Base-by-base conservation (phyloP, 1,140 invertebrate species). In the Scaptomyza graminum region DNA sequence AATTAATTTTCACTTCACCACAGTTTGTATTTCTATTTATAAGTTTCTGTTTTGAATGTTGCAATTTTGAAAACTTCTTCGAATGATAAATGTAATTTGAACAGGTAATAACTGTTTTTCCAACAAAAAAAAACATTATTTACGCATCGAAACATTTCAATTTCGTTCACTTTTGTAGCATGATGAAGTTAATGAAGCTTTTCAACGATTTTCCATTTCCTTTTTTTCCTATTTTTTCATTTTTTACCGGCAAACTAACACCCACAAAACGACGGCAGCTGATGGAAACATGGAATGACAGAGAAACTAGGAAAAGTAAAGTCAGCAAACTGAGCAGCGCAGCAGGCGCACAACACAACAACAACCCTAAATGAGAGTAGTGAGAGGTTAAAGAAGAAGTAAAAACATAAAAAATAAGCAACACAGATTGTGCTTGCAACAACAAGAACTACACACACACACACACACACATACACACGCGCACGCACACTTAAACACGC, bases 361-460 rank as follows among this genome's bases (percentile, higher is more conserved):
- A 28, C 9, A 82, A 85, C 82, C 77, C 82, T 60, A 69, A 78
- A 81, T 62, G 65, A 71, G 62, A 71, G 62, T 65, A 71, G 62
- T 57, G 65, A 31, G 31, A 34, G 6, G 57, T 55, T 43, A 62
- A 65, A 65, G 55, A 65, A 65, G 55, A 76, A 82, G 76, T 79
- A 73, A 74, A 83, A 87, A 81, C 64, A 59, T 74, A 8, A 81
- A 59, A 81, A 83, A 82, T 78, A 72, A 76, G 63, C 63, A 74
- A 84, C 81, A 87, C 82, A 81, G 81, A 85, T 84, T 84, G 77
- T 84, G 77, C 77, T 61, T 60, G 60, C 55, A 62, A 67, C 25
- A 79, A 76, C 74, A 78, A 83, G 39, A 70, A 84, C 79, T 76
- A 82, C 50, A 83, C 64, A 72, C 64, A 64, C 13, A 55, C 60